Percentiles rank a stretch among this genome's conserved stretches.
Conservation (phyloP, 2,797 vertebrate species). For the Apogon talboti region DNA sequence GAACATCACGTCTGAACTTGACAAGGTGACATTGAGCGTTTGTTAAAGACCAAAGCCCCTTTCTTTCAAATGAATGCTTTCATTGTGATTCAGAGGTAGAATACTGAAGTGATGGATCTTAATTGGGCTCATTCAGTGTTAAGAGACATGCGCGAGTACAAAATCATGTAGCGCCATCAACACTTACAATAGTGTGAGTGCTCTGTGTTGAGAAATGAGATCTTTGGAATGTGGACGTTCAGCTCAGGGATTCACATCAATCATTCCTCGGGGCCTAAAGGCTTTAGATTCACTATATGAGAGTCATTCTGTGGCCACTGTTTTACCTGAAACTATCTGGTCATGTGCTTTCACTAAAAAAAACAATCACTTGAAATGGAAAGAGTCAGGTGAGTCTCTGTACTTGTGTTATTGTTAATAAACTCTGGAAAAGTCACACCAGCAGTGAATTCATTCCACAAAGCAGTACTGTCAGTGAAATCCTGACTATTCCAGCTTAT, state of each 20-base stretch:
- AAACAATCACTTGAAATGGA: too few relatives aligned
- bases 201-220: neutral
- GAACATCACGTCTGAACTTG: constrained; percentile 30
- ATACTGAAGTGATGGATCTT: neutral
- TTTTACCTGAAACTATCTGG: too few relatives aligned
- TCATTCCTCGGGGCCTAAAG: too few relatives aligned
- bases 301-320: too few relatives aligned
- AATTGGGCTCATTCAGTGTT: constrained; percentile 11
- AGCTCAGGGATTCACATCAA: neutral
- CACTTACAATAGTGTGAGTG: neutral
- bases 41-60: constrained; percentile 40
- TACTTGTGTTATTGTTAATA: too few relatives aligned
- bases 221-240: neutral
- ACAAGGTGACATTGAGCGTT: constrained; percentile 68
- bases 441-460: too few relatives aligned
- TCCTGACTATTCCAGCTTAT: too few relatives aligned
- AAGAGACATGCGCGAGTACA: neutral
- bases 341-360: too few relatives aligned
- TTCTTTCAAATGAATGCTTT: constrained; percentile 30
- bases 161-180: neutral
- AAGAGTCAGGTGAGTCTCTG: too few relatives aligned
- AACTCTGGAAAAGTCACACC: too few relatives aligned
- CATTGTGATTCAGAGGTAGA: constrained; percentile 26
- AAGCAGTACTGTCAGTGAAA: too few relatives aligned
- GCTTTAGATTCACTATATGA: too few relatives aligned